phyloP scores from a whole-genome alignment of 2,888 invertebrate genomes.

The Subacronicta megacephala region DNA sequence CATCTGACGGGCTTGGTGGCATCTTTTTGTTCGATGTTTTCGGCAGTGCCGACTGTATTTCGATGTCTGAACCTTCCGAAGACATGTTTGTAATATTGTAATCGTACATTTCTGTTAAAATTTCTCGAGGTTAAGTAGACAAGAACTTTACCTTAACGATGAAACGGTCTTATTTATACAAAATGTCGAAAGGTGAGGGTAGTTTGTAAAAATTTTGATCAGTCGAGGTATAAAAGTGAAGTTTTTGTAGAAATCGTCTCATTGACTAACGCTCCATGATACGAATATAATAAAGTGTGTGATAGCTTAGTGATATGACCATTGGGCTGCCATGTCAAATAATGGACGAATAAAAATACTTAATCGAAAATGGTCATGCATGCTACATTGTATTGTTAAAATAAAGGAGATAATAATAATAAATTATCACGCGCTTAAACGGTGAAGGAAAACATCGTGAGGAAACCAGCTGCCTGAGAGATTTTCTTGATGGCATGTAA shows the following conservation, averaged over 20 bases:
- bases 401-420: too few relatives aligned
- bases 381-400: too few relatives aligned
- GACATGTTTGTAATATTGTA: slow-evolving; percentile 41
- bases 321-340: too few relatives aligned
- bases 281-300: too few relatives aligned
- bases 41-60: slow-evolving; percentile 58
- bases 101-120: not conserved
- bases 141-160: slow-evolving; percentile 59
- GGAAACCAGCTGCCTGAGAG: too few relatives aligned
- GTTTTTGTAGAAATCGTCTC: not conserved
- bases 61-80: slow-evolving; percentile 64
- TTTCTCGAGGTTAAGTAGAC: slow-evolving; percentile 5
- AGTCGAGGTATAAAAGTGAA: slow-evolving; percentile 8
- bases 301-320: too few relatives aligned
- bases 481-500: too few relatives aligned
- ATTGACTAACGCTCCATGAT: too few relatives aligned
- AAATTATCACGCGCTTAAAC: too few relatives aligned
- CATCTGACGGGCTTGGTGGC: slow-evolving; percentile 29
- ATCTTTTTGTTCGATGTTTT: slow-evolving; percentile 54
- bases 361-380: too few relatives aligned
- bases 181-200: slow-evolving; percentile 38
- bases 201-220: slow-evolving; percentile 3
- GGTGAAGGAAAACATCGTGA: too few relatives aligned
- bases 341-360: too few relatives aligned
- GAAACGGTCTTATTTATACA: slow-evolving; percentile 14